Evolutionary conservation across 2,797 vertebrate species (phyloP), one percentile per base, ranked within the genome.

Genomic region (Xerus rutilus): DNA sequence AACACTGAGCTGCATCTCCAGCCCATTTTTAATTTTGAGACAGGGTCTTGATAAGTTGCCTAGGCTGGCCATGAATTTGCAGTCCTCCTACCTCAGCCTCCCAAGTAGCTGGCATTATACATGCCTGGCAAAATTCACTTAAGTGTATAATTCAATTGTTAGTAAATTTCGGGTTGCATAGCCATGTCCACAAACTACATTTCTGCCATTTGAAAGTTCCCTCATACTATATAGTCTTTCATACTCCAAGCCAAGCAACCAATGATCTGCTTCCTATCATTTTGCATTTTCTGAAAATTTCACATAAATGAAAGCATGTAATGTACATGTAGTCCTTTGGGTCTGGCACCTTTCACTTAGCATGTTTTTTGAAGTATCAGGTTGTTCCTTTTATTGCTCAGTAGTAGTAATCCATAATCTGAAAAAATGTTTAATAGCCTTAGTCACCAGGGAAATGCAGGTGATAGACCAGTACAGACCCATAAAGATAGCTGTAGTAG

Each of bases 91-190:
- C 65, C 32, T n/a, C 32, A 67, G 65, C 65, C 15, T 67, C 32
- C 32, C 32, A n/a, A 67, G 65, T 18, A n/a, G 21, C 65, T 67
- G 32, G 12, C 11, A 65, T 30, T 32, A 65, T 9, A 65, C 32
- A 32, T 32, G 30, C 13, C 5, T 17, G 20, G 20, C 32, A 18
- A 67, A 32, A 67, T 39, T 30, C 39, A 89, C 52, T 39, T 35
- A 45, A 89, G 69, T n/a, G 30, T 25, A 67, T 25, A 57, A 28
- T 67, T 90, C 64, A 85, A 64, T 78, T 91, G 93, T 82, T 82
- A 67, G 35, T 73, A 82, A 39, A 52, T 39, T 64, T 23, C 76
- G 54, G 81, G 9, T 25, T 79, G 57, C 78, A 4, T 4, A 45
- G 13, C 20, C 52, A 72, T 57, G 15, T 83, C 21, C 54, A 93